A percentile compares a stretch with the other conserved stretches of the same genome.
Evolutionary conservation across 1,140 invertebrate species (phyloP).

Genomic region (Drosophila melanica): DNA sequence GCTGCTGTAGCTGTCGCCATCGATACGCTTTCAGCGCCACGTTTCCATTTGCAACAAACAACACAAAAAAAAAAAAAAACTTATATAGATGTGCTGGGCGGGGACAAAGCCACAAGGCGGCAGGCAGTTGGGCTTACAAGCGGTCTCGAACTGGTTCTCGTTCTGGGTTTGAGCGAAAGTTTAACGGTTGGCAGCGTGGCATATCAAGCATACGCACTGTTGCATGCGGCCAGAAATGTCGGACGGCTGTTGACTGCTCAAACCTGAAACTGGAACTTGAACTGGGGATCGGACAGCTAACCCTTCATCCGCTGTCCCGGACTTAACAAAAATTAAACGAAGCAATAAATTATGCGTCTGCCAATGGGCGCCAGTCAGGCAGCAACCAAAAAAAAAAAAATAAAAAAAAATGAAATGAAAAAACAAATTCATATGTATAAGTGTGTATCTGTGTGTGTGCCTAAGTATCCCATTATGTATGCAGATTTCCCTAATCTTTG

Average conservation of each 20-base stretch:
- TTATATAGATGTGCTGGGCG: neutral
- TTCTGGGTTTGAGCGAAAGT: constrained; percentile 7
- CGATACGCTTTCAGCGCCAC: constrained; percentile 20
- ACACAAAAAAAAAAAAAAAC: neutral
- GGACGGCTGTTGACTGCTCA: neutral
- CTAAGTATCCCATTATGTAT: constrained; percentile 64
- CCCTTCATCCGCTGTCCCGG: constrained; percentile 20
- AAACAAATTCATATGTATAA: neutral
- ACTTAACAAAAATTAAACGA: constrained; percentile 69
- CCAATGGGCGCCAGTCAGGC: constrained; percentile 49
- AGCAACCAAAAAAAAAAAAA: constrained; percentile 27
- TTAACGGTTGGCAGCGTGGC: constrained; percentile 43
- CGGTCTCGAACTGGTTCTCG: neutral
- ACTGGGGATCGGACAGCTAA: constrained; percentile 8
- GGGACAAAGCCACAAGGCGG: constrained; percentile 18
- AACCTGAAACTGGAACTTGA: too few species aligned
- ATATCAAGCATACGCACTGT: constrained; percentile 73
- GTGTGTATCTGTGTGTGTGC: constrained; percentile 19
- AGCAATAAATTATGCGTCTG: constrained; percentile 68
- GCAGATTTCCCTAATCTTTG: constrained; percentile 63
- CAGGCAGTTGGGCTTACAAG: constrained; percentile 9
- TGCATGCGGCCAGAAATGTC: constrained; percentile 26
- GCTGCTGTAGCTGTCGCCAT: constrained; percentile 18
- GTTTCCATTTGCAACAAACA: constrained; percentile 19
- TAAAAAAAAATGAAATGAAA: constrained; percentile 3